These are phyloP conservation scores for Toxotes chatareus DNA, from an alignment of 2,113 vertebrate genomes.

Conservation along the genomic window DNA sequence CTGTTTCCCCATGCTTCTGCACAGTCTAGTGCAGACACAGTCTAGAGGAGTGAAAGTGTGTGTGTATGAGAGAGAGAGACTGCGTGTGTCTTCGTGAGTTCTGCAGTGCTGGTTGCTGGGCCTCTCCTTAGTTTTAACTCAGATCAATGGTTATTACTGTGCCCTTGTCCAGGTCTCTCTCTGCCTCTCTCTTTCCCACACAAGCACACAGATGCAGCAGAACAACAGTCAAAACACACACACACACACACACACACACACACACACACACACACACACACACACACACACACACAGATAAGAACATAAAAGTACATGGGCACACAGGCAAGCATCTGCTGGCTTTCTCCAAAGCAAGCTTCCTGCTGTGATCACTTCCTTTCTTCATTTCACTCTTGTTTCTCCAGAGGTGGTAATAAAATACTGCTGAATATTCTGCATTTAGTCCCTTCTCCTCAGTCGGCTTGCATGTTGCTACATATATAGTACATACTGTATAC, in stretches of 20 bases:
- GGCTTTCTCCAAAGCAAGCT: constrained; percentile 30
- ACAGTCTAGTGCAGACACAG: not conserved
- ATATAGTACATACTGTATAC: not conserved
- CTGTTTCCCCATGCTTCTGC: constrained; percentile 72
- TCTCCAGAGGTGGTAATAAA: constrained; percentile 46
- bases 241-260: constrained; percentile 2
- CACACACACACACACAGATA: not conserved
- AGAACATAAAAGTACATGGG: not conserved
- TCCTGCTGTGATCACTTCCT: constrained; percentile 50
- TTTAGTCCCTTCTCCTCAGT: not conserved
- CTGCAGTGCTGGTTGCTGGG: constrained; percentile 66
- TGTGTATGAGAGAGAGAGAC: not conserved
- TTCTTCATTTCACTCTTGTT: constrained; percentile 36
- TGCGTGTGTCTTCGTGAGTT: constrained; percentile 28
- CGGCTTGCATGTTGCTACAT: not conserved
- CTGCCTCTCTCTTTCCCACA: constrained; percentile 28
- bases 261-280: not conserved
- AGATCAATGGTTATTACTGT: constrained; percentile 83
- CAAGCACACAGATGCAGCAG: not conserved
- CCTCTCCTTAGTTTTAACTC: constrained; percentile 75
- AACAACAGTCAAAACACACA: constrained; percentile 30
- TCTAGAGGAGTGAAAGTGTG: not conserved
- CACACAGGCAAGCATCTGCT: constrained; percentile 41
- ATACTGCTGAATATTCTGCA: constrained; percentile 41
- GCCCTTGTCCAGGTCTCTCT: constrained; percentile 73